These are phyloP conservation scores for Iguana delicatissima DNA, from an alignment of 2,797 vertebrate species.

Conservation along the genomic window DNA sequence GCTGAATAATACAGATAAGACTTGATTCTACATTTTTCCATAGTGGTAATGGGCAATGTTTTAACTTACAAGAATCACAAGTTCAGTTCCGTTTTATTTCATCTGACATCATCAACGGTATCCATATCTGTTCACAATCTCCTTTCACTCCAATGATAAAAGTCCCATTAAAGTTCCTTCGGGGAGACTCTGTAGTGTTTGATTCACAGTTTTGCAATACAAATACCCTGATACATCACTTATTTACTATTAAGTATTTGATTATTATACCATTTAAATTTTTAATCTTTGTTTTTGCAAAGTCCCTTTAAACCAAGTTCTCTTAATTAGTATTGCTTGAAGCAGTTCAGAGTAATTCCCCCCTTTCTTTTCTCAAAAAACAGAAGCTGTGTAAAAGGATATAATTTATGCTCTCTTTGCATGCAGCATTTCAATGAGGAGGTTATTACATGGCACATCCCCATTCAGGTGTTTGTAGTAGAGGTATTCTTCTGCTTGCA, in stretches of 20 bases:
- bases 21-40: constrained; percentile 65
- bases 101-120: constrained; percentile 33
- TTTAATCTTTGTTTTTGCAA: constrained; percentile 43
- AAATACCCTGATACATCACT: constrained; percentile 87
- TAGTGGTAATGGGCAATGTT: constrained; percentile 67
- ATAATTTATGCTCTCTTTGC: constrained; percentile 92
- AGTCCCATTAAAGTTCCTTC: constrained; percentile 74
- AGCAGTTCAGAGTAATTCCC: constrained; percentile 76
- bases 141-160: constrained; percentile 54
- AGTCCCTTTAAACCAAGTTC: constrained; percentile 75
- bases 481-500: constrained; percentile 98
- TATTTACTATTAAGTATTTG: constrained; percentile 82
- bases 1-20: constrained; percentile 44
- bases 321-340: constrained; percentile 74
- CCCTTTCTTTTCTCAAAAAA: constrained; percentile 63
- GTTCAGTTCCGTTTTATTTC: constrained; percentile 41
- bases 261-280: constrained; percentile 79
- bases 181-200: constrained; percentile 74
- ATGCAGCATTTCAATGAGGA: constrained; percentile 99
- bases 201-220: constrained; percentile 85
- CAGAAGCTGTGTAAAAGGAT: constrained; percentile 63
- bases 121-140: constrained; percentile 62
- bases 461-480: constrained; percentile 99
- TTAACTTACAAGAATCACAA: constrained; percentile 70
- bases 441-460: constrained; percentile 99